Conservation (phyloP, 2,113 vertebrate genomes). For the Ictalurus furcatus region DNA sequence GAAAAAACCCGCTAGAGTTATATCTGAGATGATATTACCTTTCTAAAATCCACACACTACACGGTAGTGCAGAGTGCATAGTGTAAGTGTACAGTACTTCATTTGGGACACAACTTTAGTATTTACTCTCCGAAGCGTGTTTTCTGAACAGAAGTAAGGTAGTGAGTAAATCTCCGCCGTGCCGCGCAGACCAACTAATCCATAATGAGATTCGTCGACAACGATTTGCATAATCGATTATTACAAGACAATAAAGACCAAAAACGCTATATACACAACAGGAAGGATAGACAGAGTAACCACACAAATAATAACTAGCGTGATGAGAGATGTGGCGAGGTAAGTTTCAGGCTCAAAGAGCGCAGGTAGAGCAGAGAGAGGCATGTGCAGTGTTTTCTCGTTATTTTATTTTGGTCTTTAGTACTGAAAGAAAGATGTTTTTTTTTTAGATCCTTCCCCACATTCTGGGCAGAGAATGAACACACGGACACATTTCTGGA, state of each 20-base stretch:
- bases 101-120: too few species aligned
- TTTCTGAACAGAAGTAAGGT: too few species aligned
- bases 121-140: too few species aligned
- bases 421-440: neutral
- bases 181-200: too few species aligned
- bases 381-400: neutral
- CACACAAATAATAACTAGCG: neutral
- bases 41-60: too few species aligned
- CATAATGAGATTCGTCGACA: too few species aligned
- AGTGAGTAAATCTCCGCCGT: too few species aligned
- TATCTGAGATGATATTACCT: too few species aligned
- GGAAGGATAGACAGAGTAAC: neutral
- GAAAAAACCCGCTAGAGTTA: too few species aligned
- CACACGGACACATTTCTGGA: constrained; percentile 16
- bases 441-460: constrained; percentile 12
- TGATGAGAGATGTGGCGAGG: neutral
- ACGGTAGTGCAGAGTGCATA: too few species aligned
- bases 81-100: too few species aligned
- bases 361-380: neutral
- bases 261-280: neutral
- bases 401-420: neutral
- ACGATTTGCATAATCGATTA: too few species aligned
- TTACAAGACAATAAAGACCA: neutral
- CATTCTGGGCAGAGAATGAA: constrained; percentile 5
- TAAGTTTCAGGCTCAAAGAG: neutral